Conservation (phyloP, 1,140 invertebrate genomes). For the Protaetia brevitarsis region DNA sequence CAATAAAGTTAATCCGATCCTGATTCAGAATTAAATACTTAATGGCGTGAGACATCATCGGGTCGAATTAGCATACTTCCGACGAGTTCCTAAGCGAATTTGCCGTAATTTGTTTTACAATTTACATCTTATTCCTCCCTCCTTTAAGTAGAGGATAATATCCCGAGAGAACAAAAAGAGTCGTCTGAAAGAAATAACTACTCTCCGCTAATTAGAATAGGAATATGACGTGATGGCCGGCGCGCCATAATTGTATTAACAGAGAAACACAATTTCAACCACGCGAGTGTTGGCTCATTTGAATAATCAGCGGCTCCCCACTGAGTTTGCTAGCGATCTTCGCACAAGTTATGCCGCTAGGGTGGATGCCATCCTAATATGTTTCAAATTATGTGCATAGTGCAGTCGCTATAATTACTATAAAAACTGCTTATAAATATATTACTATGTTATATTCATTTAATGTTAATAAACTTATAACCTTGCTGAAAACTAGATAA, state of each 20-base stretch:
- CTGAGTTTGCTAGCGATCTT: not conserved
- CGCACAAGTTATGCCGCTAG: not conserved
- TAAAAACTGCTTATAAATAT: too few relatives aligned
- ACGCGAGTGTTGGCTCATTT: not conserved
- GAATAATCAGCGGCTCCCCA: not conserved
- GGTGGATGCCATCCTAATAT: not conserved
- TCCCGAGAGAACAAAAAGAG: not conserved
- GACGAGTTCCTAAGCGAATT: conserved; percentile 10
- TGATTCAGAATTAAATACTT: not conserved
- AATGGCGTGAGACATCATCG: not conserved
- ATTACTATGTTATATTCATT: too few relatives aligned
- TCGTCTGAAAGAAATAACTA: not conserved
- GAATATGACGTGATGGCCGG: not conserved
- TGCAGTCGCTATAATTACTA: too few relatives aligned
- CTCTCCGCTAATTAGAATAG: not conserved
- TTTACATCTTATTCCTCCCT: not conserved
- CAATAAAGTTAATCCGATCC: not conserved
- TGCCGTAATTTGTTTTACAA: not conserved
- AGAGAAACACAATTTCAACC: not conserved
- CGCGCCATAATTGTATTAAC: conserved; percentile 1
- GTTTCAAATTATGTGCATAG: too few relatives aligned
- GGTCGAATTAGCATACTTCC: conserved; percentile 2
- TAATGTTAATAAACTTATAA: too few relatives aligned
- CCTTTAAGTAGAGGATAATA: conserved; percentile 9
- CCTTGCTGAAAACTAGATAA: too few relatives aligned